Evolutionary conservation across 2,113 vertebrate genomes (phyloP).

Genomic region (Charadrius vociferus): DNA sequence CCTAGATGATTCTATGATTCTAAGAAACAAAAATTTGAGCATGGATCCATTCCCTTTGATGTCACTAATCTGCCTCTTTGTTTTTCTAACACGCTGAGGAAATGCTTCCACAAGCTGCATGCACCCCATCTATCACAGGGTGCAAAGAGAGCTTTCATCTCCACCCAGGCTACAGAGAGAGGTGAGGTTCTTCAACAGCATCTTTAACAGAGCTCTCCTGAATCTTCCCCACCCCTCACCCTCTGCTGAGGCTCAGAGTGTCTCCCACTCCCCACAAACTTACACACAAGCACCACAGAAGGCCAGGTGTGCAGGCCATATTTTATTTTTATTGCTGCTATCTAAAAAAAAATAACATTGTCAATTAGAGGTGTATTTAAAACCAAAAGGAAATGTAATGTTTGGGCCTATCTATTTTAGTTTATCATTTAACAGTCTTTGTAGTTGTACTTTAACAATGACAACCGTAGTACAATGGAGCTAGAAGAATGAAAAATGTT

Average conservation of each 20-base stretch:
- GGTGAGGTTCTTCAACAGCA: background rate
- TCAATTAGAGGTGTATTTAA: constrained; percentile 25
- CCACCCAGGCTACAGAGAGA: background rate
- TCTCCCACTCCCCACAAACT: background rate
- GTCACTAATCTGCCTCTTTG: background rate
- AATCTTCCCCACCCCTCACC: background rate
- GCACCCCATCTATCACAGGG: fast-evolving
- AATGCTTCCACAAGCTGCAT: background rate
- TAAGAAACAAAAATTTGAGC: background rate
- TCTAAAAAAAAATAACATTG: background rate
- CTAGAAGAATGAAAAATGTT: background rate
- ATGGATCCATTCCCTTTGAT: background rate
- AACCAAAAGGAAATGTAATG: background rate
- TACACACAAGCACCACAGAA: background rate
- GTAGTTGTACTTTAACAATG: background rate
- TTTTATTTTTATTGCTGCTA: background rate
- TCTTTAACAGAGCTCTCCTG: background rate
- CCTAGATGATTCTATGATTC: background rate
- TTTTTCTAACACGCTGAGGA: background rate
- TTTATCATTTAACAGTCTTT: background rate
- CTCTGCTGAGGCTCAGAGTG: background rate
- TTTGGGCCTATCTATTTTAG: background rate
- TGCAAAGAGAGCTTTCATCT: background rate
- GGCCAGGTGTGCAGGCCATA: background rate
- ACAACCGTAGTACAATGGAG: background rate